Base-by-base conservation (phyloP, 2,113 vertebrate genomes). In the Labeo catla region DNA sequence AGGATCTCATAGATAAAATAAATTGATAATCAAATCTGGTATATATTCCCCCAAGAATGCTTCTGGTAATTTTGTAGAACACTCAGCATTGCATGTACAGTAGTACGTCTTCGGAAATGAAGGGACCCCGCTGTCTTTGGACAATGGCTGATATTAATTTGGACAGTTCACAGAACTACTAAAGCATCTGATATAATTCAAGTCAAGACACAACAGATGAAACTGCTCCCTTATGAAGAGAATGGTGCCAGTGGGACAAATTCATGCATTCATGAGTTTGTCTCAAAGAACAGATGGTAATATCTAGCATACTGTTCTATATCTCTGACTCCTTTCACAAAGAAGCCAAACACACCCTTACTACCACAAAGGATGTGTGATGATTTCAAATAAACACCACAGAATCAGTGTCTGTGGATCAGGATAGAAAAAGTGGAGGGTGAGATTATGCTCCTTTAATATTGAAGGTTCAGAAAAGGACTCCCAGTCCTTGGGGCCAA, bases 221-320 rank as follows among this genome's bases (percentile, higher is more conserved):
- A 76, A 84, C 36, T 16, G 43, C 13, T 52, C 76, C 87, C 72
- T 12, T 15, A 50, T 77, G 81, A 86, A 84, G 43, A 39, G 15
- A 87, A 59, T 45, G 11, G 54, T 76, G 28, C 83, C 85, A 74
- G 59, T 63, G 59, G 78, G 68, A 70, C 49, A 79, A 45, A 74
- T 73, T 68, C 65, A 66, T 83, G 72, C 78, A 76, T 90, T 87
- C 66, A 49, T 89, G 83, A 80, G 65, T 81, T 84, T 84, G 72
- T 28, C 47, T 72, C 68, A 78, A 43, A 68, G 43, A 84, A 84
- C 86, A 91, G 86, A 89, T 91, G 88, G 85, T 68, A 79, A 84
- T 78, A 84, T 47, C 45, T 72, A 81, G 21, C 47, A 52, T 76
- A 78, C 45, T 12, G 83, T 89, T n/a, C 4, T 65, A 66, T 59